phyloP scores from a whole-genome alignment of 2,797 vertebrate genomes.

The Tenualosa thibaudeaui region DNA sequence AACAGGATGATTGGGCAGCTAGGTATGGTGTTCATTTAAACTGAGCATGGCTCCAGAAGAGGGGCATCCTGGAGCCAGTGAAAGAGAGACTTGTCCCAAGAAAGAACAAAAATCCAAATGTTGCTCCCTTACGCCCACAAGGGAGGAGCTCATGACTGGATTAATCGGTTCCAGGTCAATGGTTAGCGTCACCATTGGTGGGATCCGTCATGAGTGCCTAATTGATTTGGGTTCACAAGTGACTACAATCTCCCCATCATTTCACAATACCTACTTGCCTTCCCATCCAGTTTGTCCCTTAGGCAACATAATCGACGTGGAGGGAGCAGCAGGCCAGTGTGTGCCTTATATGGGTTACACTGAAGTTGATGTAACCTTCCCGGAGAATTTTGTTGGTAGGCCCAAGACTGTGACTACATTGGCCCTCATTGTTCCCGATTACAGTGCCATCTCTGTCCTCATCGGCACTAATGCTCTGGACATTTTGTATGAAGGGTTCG shows the following conservation, averaged over 20 bases:
- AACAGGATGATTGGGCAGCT: slow-evolving; percentile 34
- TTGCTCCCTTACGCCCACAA: background rate
- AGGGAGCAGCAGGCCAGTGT: background rate
- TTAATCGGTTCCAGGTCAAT: background rate
- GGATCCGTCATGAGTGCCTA: too few species aligned
- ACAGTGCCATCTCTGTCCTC: background rate
- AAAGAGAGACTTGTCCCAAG: background rate
- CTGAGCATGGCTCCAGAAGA: slow-evolving; percentile 32
- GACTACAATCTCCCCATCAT: background rate
- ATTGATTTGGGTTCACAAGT: too few species aligned
- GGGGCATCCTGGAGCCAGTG: slow-evolving; percentile 26
- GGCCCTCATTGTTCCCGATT: background rate
- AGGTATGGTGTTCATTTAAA: slow-evolving; percentile 30
- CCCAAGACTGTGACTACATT: background rate
- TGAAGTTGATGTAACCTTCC: too few species aligned
- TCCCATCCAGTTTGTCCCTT: background rate
- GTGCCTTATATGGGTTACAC: background rate
- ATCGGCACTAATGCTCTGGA: too few species aligned
- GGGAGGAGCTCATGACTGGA: background rate
- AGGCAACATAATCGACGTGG: background rate
- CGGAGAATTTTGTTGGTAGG: background rate
- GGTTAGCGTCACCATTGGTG: background rate
- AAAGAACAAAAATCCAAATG: background rate
- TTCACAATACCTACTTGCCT: background rate
- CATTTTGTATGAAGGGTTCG: too few species aligned